Conservation (phyloP, 2,797 vertebrate genomes). For the Echiichthys vipera region DNA sequence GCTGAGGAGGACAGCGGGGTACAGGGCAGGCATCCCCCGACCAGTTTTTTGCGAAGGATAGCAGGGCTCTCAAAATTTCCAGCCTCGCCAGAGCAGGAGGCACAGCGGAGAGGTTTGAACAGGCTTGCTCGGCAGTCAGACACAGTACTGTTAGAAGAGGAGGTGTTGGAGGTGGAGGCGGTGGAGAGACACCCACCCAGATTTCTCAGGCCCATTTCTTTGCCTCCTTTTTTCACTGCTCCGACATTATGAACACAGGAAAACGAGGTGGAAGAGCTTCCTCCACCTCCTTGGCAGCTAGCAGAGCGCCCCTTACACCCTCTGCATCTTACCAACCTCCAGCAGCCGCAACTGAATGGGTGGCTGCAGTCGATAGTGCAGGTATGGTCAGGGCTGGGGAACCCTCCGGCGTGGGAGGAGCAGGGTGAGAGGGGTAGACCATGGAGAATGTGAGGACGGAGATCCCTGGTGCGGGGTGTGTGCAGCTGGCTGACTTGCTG, state of each 20-base stretch:
- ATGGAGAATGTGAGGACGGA: slow-evolving; percentile 75
- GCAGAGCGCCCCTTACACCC: slow-evolving; percentile 73
- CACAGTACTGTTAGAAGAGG: slow-evolving; percentile 85
- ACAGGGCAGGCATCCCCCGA: slow-evolving; percentile 87
- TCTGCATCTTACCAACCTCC: slow-evolving; percentile 85
- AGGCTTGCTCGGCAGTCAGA: slow-evolving; percentile 81
- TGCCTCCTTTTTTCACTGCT: slow-evolving; percentile 65
- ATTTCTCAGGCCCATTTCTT: slow-evolving; percentile 84
- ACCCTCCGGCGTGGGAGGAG: slow-evolving; percentile 80
- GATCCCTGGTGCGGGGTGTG: slow-evolving; percentile 69
- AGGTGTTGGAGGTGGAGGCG: slow-evolving; percentile 86
- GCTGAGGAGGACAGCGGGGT: slow-evolving; percentile 82
- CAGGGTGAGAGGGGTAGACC: slow-evolving; percentile 83
- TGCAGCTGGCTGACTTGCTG: slow-evolving; percentile 74
- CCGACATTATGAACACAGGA: slow-evolving; percentile 76
- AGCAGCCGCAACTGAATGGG: slow-evolving; percentile 88
- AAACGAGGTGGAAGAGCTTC: slow-evolving; percentile 82
- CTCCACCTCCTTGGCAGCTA: slow-evolving; percentile 72
- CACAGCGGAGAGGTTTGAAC: slow-evolving; percentile 83
- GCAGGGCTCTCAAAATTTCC: slow-evolving; percentile 84
- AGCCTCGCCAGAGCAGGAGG: slow-evolving; percentile 83
- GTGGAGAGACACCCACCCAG: slow-evolving; percentile 86
- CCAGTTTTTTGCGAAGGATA: slow-evolving; percentile 83
- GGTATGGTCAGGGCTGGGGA: slow-evolving; percentile 87
- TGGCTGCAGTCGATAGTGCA: slow-evolving; percentile 87